Base-by-base conservation (phyloP, 2,888 invertebrate genomes). In the Cryptocheilus praepositus region DNA sequence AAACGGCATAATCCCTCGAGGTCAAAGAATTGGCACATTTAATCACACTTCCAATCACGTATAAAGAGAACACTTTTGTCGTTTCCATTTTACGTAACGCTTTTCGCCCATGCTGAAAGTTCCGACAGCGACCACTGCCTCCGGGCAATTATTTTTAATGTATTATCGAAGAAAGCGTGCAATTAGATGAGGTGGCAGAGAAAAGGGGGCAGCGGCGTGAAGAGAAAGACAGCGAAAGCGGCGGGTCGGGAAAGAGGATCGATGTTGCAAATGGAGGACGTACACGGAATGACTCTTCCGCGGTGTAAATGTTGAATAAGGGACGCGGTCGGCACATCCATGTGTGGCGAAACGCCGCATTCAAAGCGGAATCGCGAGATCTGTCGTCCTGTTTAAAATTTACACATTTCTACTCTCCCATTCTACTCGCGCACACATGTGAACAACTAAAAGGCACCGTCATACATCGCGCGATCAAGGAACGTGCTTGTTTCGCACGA, bases 301-400 rank as follows among this genome's bases (percentile, higher is more conserved):
- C 54, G 49, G 28, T 22, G 63, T 67, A 67, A 63, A 67, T 67
- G 57, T 67, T 67, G 21, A 46, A 67, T 36, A 51, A 62, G 59
- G 60, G 16, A 45, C 28, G 54, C 19, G 36, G 51, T 7, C 28
- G 15, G 36, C 25, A 61, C 54, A 3, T 54, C 18, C 52, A 1
- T 43, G 28, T n/a, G 45, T 43, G 55, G 43, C 28, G 36, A 21
- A 36, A 19, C 49, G 49, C 51, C 15, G 44, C 52, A 16, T 51
- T 61, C 49, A 25, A 65, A 55, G 21, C 45, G 19, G 36, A 61
- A 61, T 61, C 52, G 59, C 28, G 64, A 28, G 53, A 54, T 21
- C 52, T 52, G 21, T 52, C 52, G 52, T 52, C 52, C 22, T 21
- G 22, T 52, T 52, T 52, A 21, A 52, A 52, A 52, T 52, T 52